Percentiles rank a stretch among this genome's conserved stretches.
phyloP scores from a whole-genome alignment of 2,113 vertebrate species.

The Pachycephala philippinensis region DNA sequence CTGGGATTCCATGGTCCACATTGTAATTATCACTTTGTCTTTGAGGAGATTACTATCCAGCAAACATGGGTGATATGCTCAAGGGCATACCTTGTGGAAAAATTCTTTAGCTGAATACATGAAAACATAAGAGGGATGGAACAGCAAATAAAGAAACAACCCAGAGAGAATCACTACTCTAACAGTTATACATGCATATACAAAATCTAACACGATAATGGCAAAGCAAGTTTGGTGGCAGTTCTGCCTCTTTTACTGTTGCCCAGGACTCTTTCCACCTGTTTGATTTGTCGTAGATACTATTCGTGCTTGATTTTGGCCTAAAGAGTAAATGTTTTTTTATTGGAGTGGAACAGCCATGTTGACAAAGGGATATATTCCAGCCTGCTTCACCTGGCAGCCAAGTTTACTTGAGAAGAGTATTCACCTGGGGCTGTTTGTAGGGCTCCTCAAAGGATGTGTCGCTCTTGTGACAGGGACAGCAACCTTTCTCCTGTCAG shows the following conservation, averaged over 20 bases:
- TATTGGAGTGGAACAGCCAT: background rate
- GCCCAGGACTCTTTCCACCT: background rate
- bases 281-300: background rate
- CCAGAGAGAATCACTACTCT: background rate
- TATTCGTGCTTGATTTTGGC: background rate
- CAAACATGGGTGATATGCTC: background rate
- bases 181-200: background rate
- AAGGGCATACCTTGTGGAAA: background rate
- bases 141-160: background rate
- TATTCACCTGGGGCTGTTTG: background rate
- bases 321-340: background rate
- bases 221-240: background rate
- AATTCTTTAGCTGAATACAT: background rate
- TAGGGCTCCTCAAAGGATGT: background rate
- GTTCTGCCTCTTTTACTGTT: background rate
- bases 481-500: background rate
- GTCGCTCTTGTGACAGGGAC: fast-evolving
- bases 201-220: background rate
- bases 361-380: background rate
- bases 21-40: background rate
- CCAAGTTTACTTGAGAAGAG: background rate
- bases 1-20: background rate
- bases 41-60: background rate
- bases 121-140: background rate
- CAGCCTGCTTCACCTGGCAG: background rate